A percentile compares a stretch with the other conserved stretches of the same genome.
These are phyloP conservation scores for Donacobius atricapilla DNA, from an alignment of 2,113 vertebrate genomes.

Conservation along the genomic window DNA sequence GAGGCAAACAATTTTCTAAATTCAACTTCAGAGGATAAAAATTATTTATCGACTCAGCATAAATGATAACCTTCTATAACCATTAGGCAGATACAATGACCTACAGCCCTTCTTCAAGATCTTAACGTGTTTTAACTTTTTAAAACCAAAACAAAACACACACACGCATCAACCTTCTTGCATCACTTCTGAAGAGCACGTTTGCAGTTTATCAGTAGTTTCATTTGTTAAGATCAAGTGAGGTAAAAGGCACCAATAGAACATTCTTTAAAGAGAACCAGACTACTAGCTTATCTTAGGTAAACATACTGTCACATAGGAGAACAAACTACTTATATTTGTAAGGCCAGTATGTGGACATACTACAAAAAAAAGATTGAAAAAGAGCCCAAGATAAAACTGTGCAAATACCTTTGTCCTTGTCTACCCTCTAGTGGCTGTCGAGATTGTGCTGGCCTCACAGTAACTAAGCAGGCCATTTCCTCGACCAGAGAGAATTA, in stretches of 20 bases:
- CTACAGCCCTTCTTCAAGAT: not conserved
- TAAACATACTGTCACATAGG: not conserved
- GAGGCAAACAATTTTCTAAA: not conserved
- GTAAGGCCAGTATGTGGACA: not conserved
- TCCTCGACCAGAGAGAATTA: not conserved
- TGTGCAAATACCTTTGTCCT: not conserved
- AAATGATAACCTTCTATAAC: not conserved
- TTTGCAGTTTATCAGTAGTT: not conserved
- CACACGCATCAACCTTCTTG: not conserved
- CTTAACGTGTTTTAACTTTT: not conserved
- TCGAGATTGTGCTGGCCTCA: not conserved
- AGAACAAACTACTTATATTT: not conserved
- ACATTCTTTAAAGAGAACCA: not conserved
- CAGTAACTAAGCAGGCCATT: not conserved
- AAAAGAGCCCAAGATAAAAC: not conserved
- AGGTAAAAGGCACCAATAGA: conserved; percentile 1
- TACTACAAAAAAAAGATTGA: not conserved
- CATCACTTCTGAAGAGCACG: not conserved
- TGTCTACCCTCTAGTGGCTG: conserved; percentile 41
- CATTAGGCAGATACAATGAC: not conserved
- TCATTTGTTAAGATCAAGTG: conserved; percentile 2
- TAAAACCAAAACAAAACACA: not conserved
- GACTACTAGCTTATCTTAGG: conserved; percentile 28
- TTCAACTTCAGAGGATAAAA: not conserved
- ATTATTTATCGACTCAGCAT: not conserved